Percentiles rank a stretch among this genome's conserved stretches.
Evolutionary conservation across 2,888 invertebrate genomes (phyloP).

Genomic region (Merodon equestris): DNA sequence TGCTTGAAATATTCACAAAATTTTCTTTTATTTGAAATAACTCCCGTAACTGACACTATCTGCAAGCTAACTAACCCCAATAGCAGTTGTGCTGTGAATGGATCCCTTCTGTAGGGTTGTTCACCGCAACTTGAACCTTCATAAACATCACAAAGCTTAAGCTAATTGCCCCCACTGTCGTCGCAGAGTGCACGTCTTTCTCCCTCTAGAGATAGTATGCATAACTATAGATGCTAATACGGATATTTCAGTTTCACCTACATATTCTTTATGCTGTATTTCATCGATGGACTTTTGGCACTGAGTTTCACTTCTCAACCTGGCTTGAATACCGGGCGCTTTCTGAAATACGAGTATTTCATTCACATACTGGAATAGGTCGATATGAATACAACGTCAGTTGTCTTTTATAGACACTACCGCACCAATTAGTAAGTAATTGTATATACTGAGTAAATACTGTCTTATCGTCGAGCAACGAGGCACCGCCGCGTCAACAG

Average conservation of each 20-base stretch:
- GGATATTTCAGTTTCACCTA: conserved; percentile 43
- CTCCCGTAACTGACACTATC: conserved; percentile 57
- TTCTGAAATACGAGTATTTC: background rate
- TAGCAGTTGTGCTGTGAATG: conserved; percentile 25
- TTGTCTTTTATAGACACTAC: conserved; percentile 5
- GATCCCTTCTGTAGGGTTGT: conserved; percentile 28
- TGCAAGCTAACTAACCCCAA: conserved; percentile 44
- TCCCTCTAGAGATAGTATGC: conserved; percentile 18
- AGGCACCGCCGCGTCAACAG: no score
- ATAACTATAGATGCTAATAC: conserved; percentile 28
- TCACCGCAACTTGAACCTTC: conserved; percentile 43
- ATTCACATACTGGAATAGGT: background rate
- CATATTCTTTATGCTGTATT: conserved; percentile 42
- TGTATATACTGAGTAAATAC: conserved; percentile 12
- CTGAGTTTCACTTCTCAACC: conserved; percentile 27
- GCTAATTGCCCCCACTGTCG: conserved; percentile 36
- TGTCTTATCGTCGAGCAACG: conserved; percentile 8
- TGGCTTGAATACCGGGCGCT: background rate
- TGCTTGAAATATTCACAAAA: no score
- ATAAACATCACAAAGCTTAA: conserved; percentile 33
- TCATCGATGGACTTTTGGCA: conserved; percentile 35
- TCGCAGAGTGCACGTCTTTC: background rate
- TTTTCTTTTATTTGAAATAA: conserved; percentile 22
- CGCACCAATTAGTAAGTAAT: conserved; percentile 14
- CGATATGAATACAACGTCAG: conserved; percentile 4